Base-by-base conservation (phyloP, 2,113 vertebrate species). In the Talpa occidentalis region DNA sequence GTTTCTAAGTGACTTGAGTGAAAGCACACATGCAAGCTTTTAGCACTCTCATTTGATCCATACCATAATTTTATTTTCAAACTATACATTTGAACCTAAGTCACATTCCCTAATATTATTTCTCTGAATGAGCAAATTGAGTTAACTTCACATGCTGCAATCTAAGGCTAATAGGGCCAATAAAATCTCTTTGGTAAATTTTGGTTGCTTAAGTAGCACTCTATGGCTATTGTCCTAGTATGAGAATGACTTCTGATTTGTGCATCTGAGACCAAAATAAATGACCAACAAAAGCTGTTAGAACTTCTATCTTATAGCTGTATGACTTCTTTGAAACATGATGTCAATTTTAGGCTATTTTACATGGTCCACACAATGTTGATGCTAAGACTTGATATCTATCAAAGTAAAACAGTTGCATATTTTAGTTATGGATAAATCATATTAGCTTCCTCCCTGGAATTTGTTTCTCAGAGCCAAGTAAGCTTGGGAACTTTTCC, bases 401-500 rank as follows among this genome's bases (percentile, higher is more conserved):
- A 2, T 70, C 24, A 76, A 84, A 88, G 32, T 64, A 44, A 88
- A 12, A 88, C 74, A 64, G 12, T 42, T 96, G 7, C 22, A 5
- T n/a, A 44, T 85, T 52, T 80, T 22, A 93, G 72, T 79, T 47
- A 37, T 26, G 35, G 91, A 66, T 91, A 42, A 4, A 81, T 56
- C 22, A 24, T 66, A 26, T 77, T 66, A 94, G 12, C 64, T 56
- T 12, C 49, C 22, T 86, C 5, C 19, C 37, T 85, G 21, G 15
- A 74, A 78, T 78, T 90, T 77, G 24, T n/a, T 72, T 69, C 56
- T 22, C 32, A 82, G 40, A 72, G 12, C 54, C 54, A 85, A 64
- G 66, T 62, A 40, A 72, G 26, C 37, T 66, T 32, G 73, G 62
- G 10, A 15, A 78, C 19, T 90, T 84, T 97, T 96, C n/a, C 8